Base-by-base conservation (phyloP, 2,797 vertebrate species). In the Tragopan temminckii region DNA sequence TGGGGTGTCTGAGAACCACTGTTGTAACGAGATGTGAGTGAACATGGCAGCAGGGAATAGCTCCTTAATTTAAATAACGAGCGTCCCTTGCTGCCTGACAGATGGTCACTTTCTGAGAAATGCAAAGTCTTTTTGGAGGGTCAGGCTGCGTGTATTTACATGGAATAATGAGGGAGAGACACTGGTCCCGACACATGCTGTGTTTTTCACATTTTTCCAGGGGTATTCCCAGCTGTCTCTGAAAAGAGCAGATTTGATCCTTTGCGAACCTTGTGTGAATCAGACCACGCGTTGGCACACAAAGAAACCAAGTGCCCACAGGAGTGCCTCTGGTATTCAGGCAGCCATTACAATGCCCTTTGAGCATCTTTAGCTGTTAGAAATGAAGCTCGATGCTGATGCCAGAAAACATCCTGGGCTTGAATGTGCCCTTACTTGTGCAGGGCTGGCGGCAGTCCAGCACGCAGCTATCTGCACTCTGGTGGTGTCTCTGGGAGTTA, bases 121-220 rank as follows among this genome's bases (percentile, higher is more conserved):
- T 64, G 90, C 89, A 58, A 83, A 93, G 89, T 80, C 92, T 93
- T 84, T 95, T 95, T 96, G 94, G 94, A 95, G 63, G 92, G 94
- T 97, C 96, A 94, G 84, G 82, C 80, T 93, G 92, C 94, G 91
- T 96, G 92, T 93, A 89, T 95, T 95, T 95, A 95, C 86, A 88
- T 76, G 90, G 94, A 95, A 96, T 96, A 96, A 97, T 96, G 94
- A 95, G 93, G 74, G 81, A 95, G 90, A 93, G 94, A 89, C 86
- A 67, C 75, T 0, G 58, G 31, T 94, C 94, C 92, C 94, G 96
- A 90, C 94, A 94, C 96, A 96, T 95, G 94, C 93, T 91, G 86
- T 96, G 94, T 93, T 96, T 97, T 96, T 96, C 93, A 95, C 87
- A 35, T 97, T 95, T 97, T 96, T 96, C 93, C 75, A 88, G 93